These are phyloP conservation scores for Tetramorium alpestre DNA, from an alignment of 1,140 invertebrate species.

Conservation along the genomic window DNA sequence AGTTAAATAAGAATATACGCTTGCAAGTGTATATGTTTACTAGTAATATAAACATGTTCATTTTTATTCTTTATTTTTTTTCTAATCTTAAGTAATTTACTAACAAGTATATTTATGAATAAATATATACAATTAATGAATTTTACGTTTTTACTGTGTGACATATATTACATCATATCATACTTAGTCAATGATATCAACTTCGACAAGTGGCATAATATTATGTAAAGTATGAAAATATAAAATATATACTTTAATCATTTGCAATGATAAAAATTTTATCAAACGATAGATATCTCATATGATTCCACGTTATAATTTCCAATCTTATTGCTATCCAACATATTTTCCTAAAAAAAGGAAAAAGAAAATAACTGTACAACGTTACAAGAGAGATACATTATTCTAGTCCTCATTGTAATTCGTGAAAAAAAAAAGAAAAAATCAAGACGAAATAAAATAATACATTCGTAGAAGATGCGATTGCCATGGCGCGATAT, in stretches of 20 bases:
- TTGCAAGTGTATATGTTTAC: neutral
- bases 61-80: neutral
- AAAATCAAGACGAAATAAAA: conserved; percentile 47
- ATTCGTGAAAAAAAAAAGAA: conserved; percentile 26
- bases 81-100: neutral
- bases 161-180: neutral
- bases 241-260: neutral
- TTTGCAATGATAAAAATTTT: neutral
- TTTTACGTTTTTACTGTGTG: neutral
- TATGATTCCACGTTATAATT: neutral
- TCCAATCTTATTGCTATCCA: conserved; percentile 60
- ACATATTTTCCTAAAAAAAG: conserved; percentile 65
- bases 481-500: conserved; percentile 79
- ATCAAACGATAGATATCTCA: neutral
- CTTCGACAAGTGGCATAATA: neutral
- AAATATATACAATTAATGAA: conserved; percentile 7
- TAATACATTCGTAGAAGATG: conserved; percentile 71
- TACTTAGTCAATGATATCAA: neutral
- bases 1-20: neutral
- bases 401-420: conserved; percentile 54
- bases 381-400: conserved; percentile 42
- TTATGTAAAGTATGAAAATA: neutral
- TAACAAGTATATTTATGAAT: neutral
- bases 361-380: conserved; percentile 1
- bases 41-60: neutral